Percentiles rank a stretch among this genome's conserved stretches.
Conservation (phyloP, 1,140 invertebrate species). For the Vollenhovia emeryi region DNA sequence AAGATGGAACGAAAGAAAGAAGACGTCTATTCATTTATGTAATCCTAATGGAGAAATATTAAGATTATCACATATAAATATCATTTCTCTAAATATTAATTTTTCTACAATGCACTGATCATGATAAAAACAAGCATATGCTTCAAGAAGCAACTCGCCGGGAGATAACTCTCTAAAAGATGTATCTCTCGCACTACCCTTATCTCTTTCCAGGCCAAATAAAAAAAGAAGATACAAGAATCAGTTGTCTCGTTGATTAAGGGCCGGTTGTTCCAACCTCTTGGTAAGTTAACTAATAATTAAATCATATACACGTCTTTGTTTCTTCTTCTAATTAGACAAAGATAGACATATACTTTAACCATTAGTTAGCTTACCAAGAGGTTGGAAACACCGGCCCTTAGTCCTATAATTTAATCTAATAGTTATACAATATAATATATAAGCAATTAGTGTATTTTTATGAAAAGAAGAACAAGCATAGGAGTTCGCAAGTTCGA, state of each 20-base stretch:
- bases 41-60: conserved; percentile 8
- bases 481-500: background rate
- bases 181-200: conserved; percentile 28
- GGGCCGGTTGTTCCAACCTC: too few relatives aligned
- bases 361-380: too few relatives aligned
- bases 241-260: background rate
- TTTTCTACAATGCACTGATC: conserved; percentile 29
- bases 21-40: conserved; percentile 7
- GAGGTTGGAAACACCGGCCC: too few relatives aligned
- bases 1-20: background rate
- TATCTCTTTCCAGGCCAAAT: conserved; percentile 19
- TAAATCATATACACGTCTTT: too few relatives aligned
- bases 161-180: conserved; percentile 19
- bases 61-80: conserved; percentile 36
- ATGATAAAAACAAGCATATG: conserved; percentile 53
- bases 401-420: background rate
- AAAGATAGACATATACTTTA: too few relatives aligned
- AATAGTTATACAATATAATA: background rate
- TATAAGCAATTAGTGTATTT: background rate
- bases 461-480: background rate
- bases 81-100: conserved; percentile 46
- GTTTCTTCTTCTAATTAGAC: too few relatives aligned
- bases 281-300: too few relatives aligned
- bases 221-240: background rate
- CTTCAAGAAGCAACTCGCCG: conserved; percentile 48